phyloP scores from a whole-genome alignment of 1,140 invertebrate genomes.

The Drosophila orosa region DNA sequence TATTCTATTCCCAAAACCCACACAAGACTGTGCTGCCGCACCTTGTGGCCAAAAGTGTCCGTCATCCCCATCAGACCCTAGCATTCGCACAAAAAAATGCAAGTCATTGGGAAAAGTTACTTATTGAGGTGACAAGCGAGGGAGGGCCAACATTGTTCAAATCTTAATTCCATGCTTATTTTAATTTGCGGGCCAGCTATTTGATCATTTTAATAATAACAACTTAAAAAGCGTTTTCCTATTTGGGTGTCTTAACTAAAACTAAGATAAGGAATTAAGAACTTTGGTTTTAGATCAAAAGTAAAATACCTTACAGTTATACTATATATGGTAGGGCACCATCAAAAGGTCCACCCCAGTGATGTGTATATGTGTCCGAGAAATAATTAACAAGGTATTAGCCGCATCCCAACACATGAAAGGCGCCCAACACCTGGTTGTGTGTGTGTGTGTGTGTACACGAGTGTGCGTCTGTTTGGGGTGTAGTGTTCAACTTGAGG shows the following conservation, averaged over 20 bases:
- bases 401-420: constrained; percentile 25
- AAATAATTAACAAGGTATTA: constrained; percentile 52
- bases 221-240: not conserved
- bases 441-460: too few relatives aligned
- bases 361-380: constrained; percentile 19
- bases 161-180: not conserved
- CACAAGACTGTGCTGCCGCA: not conserved
- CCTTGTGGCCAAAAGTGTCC: not conserved
- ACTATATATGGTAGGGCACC: too few relatives aligned
- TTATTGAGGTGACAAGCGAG: not conserved
- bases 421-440: constrained; percentile 1
- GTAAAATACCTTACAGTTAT: too few relatives aligned
- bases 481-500: constrained; percentile 27
- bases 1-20: not conserved
- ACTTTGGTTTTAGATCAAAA: not conserved
- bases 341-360: constrained; percentile 13
- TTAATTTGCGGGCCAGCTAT: not conserved
- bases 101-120: not conserved
- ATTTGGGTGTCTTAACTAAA: not conserved
- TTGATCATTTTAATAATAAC: not conserved
- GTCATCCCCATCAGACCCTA: not conserved
- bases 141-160: not conserved
- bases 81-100: not conserved
- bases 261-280: not conserved
- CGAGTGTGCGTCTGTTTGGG: constrained; percentile 14